These are phyloP conservation scores for Brachylomia viminalis DNA, from an alignment of 2,888 invertebrate species.

Conservation along the genomic window DNA sequence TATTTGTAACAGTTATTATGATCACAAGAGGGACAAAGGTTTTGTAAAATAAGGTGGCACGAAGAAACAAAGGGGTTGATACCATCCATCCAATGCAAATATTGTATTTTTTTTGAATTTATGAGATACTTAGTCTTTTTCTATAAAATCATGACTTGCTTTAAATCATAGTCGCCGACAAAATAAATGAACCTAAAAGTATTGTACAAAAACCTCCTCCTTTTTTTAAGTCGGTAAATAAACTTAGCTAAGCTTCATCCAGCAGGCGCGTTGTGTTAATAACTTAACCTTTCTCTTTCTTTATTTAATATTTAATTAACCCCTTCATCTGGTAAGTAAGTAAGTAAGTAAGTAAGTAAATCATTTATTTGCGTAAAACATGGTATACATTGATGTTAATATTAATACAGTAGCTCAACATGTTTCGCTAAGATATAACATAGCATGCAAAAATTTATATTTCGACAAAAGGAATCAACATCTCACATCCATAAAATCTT, in stretches of 20 bases:
- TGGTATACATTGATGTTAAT: too few relatives aligned
- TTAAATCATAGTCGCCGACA: background rate
- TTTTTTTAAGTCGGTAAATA: too few relatives aligned
- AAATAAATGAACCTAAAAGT: background rate
- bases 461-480: too few relatives aligned
- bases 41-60: background rate
- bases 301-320: background rate
- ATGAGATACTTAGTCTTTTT: background rate
- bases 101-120: background rate
- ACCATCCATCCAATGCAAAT: too few relatives aligned
- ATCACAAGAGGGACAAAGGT: background rate
- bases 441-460: too few relatives aligned
- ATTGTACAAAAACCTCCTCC: too few relatives aligned
- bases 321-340: slow-evolving; percentile 17
- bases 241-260: slow-evolving; percentile 8
- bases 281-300: slow-evolving; percentile 2
- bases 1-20: background rate
- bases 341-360: too few relatives aligned
- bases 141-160: too few relatives aligned
- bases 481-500: too few relatives aligned
- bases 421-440: too few relatives aligned
- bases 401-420: too few relatives aligned
- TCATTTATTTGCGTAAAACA: too few relatives aligned
- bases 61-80: background rate
- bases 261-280: slow-evolving; percentile 13